Conservation (phyloP, 2,888 invertebrate species). For the Leptinotarsa tumamoca region DNA sequence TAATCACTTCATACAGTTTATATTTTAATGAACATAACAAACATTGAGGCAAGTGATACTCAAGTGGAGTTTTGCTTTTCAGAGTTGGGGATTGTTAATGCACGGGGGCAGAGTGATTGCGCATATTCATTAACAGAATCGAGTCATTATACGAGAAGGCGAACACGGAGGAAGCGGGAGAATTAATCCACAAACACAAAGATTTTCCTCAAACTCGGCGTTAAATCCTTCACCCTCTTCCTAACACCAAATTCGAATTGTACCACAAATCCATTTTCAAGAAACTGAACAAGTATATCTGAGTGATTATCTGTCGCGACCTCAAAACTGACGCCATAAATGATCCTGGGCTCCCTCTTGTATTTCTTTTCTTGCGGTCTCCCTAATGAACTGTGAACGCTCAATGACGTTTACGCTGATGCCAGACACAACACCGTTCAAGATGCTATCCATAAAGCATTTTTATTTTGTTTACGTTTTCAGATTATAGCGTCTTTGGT, state of each 20-base stretch:
- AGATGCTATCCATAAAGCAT: conserved; percentile 45
- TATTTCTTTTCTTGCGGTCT: conserved; percentile 28
- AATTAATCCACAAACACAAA: background rate
- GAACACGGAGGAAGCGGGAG: too few species aligned
- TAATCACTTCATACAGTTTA: too few species aligned
- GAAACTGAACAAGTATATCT: conserved; percentile 37
- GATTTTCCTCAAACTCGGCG: background rate
- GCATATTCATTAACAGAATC: too few species aligned
- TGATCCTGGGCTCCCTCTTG: conserved; percentile 42
- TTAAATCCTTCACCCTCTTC: background rate
- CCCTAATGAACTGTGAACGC: conserved; percentile 60
- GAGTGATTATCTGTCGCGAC: conserved; percentile 52
- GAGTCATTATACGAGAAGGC: too few species aligned
- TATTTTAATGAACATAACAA: too few species aligned
- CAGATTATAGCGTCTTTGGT: conserved; percentile 26
- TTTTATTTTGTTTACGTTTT: conserved; percentile 45
- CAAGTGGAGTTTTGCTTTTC: too few species aligned
- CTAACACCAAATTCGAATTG: background rate
- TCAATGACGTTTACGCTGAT: conserved; percentile 57
- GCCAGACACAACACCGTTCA: conserved; percentile 49
- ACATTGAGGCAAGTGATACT: too few species aligned
- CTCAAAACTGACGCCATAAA: conserved; percentile 49
- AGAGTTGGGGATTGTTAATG: too few species aligned
- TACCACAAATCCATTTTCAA: background rate
- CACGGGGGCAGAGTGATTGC: too few species aligned